Conservation (phyloP, 1,140 invertebrate genomes). For the Aphidius gifuensis region DNA sequence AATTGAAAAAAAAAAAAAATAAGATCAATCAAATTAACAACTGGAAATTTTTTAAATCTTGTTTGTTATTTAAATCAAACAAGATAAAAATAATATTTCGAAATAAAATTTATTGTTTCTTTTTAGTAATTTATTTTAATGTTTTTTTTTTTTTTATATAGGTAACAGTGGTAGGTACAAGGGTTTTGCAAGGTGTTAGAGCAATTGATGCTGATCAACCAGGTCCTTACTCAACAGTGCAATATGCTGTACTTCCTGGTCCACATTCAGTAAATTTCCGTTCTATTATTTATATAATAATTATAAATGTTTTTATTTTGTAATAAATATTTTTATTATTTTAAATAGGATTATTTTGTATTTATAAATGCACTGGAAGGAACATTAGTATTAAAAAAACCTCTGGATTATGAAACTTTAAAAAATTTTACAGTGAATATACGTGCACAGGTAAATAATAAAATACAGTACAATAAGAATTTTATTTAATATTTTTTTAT, state of each 20-base stretch:
- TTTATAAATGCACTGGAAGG: conserved; percentile 86
- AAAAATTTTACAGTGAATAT: conserved; percentile 78
- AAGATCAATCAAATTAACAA: neutral
- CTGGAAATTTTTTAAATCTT: too few relatives aligned
- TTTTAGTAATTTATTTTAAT: neutral
- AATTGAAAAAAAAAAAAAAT: neutral
- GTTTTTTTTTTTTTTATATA: conserved; percentile 31
- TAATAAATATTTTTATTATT: conserved; percentile 20
- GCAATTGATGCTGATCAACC: conserved; percentile 84
- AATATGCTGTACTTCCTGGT: conserved; percentile 78
- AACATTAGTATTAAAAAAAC: conserved; percentile 73
- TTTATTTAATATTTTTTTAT: conserved; percentile 10
- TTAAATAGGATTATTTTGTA: conserved; percentile 69
- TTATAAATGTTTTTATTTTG: conserved; percentile 3
- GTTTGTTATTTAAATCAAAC: too few relatives aligned
- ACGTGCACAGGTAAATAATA: conserved; percentile 61
- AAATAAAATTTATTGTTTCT: neutral
- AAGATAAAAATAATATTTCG: neutral
- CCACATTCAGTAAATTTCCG: conserved; percentile 63
- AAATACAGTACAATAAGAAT: conserved; percentile 11
- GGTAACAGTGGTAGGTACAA: conserved; percentile 77
- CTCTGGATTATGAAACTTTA: conserved; percentile 81
- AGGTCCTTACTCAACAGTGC: conserved; percentile 83
- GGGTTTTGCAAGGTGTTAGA: conserved; percentile 72
- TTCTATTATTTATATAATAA: conserved; percentile 27